phyloP scores from a whole-genome alignment of 2,888 invertebrate species.

The Apamea crenata region DNA sequence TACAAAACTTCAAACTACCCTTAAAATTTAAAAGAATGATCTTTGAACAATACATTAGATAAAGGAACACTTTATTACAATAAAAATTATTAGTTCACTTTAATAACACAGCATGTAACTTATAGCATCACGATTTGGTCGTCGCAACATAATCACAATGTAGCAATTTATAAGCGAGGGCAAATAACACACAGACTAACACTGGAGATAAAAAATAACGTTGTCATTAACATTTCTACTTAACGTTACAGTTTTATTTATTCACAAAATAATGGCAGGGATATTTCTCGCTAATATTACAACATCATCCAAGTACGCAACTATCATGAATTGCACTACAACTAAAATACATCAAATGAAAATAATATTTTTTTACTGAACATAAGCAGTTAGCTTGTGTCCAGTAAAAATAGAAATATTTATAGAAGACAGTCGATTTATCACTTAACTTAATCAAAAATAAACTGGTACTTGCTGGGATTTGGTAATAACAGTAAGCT shows the following conservation, averaged over 20 bases:
- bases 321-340: slow-evolving; percentile 9
- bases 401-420: slow-evolving; percentile 16
- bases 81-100: slow-evolving; percentile 70
- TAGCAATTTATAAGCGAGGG: slow-evolving; percentile 55
- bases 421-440: slow-evolving; percentile 37
- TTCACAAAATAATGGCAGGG: slow-evolving; percentile 48
- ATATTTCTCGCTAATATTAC: slow-evolving; percentile 42
- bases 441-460: slow-evolving; percentile 23
- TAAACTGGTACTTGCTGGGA: slow-evolving; percentile 9
- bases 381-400: background rate
- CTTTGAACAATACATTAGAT: slow-evolving; percentile 55
- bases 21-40: slow-evolving; percentile 66
- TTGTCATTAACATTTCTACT: slow-evolving; percentile 18
- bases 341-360: slow-evolving; percentile 4
- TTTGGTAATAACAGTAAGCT: slow-evolving; percentile 24
- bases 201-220: slow-evolving; percentile 19
- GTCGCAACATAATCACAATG: slow-evolving; percentile 76
- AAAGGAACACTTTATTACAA: slow-evolving; percentile 73
- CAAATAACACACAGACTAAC: slow-evolving; percentile 36
- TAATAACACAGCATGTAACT: slow-evolving; percentile 68
- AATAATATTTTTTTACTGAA: slow-evolving; percentile 14
- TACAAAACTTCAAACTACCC: slow-evolving; percentile 52
- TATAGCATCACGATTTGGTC: slow-evolving; percentile 74
- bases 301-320: slow-evolving; percentile 46
- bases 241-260: slow-evolving; percentile 20